These are phyloP conservation scores for Drosophila stalkeri DNA, from an alignment of 2,888 invertebrate genomes.

Conservation along the genomic window DNA sequence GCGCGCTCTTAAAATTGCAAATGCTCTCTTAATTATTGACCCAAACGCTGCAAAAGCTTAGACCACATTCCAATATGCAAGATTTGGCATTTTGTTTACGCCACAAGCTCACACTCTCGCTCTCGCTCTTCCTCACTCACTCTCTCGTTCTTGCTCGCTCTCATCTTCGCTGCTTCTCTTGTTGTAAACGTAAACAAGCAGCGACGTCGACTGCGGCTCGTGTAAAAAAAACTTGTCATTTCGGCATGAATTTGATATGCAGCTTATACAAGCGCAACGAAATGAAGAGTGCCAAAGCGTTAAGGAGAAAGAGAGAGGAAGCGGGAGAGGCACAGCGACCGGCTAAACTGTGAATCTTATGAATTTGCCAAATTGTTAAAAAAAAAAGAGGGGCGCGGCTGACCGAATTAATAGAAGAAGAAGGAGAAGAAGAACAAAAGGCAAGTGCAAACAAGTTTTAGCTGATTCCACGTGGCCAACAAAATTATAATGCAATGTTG, in stretches of 20 bases:
- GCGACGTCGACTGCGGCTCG: conserved; percentile 20
- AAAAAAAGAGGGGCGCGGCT: conserved; percentile 36
- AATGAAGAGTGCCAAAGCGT: background rate
- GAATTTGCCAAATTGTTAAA: conserved; percentile 12
- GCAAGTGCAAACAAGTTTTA: conserved; percentile 3
- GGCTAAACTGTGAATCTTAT: conserved; percentile 12
- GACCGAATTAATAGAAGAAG: conserved; percentile 7
- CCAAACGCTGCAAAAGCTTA: conserved; percentile 17
- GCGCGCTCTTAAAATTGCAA: conserved; percentile 6
- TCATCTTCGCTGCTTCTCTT: conserved; percentile 15
- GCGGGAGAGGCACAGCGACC: background rate
- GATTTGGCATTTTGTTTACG: conserved; percentile 54
- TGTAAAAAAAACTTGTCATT: conserved; percentile 44
- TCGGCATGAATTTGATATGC: conserved; percentile 69
- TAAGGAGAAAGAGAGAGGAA: background rate
- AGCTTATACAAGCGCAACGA: conserved; percentile 54
- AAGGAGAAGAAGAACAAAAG: background rate
- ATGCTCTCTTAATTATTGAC: conserved; percentile 23
- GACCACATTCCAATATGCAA: conserved; percentile 49
- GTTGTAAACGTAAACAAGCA: conserved; percentile 57
- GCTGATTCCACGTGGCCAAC: conserved; percentile 4
- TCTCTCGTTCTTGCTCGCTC: background rate
- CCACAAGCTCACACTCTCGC: conserved; percentile 7
- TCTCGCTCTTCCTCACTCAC: background rate
- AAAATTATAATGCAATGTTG: background rate